Conservation (phyloP, 2,113 vertebrate species). For the Gnathonemus echidnorhynchus region DNA sequence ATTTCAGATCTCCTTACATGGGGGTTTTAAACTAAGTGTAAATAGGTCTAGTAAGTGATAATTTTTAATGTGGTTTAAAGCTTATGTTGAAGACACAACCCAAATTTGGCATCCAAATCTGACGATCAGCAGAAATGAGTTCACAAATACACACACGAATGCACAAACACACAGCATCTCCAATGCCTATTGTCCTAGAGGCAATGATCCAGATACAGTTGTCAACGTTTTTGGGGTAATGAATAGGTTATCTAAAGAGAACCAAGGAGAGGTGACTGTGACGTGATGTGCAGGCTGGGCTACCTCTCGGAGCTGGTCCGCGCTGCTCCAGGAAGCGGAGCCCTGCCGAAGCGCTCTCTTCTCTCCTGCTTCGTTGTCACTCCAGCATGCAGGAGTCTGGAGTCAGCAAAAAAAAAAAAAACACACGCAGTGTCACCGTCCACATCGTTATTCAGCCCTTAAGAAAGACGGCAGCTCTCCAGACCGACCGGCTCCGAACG, state of each 20-base stretch:
- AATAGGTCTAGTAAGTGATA: not conserved
- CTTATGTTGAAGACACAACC: not conserved
- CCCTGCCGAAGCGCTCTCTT: slow-evolving; percentile 73
- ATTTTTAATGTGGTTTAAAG: not conserved
- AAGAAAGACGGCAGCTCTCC: not conserved
- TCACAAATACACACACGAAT: not conserved
- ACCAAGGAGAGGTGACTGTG: not conserved
- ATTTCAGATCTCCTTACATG: not conserved
- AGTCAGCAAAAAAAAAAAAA: not conserved
- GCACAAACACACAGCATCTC: not conserved
- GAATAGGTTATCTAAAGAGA: not conserved
- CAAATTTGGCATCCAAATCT: not conserved
- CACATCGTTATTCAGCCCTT: not conserved
- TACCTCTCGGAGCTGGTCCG: slow-evolving; percentile 84
- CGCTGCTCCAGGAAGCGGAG: slow-evolving; percentile 81
- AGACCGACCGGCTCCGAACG: not conserved
- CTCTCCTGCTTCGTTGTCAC: slow-evolving; percentile 63
- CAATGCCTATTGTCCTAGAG: not conserved
- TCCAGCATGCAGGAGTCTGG: slow-evolving; percentile 84
- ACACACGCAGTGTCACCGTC: slow-evolving; percentile 4
- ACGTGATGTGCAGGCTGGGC: not conserved
- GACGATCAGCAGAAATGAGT: not conserved
- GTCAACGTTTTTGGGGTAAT: not conserved
- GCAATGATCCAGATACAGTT: not conserved
- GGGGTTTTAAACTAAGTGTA: not conserved